Evolutionary conservation across 2,113 vertebrate species (phyloP).

Genomic region (Bothrops jararaca): DNA sequence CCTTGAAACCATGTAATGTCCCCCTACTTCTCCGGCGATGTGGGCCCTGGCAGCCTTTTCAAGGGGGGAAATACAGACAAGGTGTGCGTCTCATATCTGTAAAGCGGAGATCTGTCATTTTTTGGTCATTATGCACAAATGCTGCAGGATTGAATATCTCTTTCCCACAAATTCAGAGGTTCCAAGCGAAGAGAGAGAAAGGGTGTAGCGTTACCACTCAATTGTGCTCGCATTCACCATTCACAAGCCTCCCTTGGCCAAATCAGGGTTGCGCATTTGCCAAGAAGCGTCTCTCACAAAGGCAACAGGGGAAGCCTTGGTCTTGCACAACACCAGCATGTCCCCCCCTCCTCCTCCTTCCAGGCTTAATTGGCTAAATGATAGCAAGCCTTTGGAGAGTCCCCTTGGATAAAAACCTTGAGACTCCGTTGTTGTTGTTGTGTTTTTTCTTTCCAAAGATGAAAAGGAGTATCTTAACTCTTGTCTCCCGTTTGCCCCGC

Average conservation of each 20-base stretch:
- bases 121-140: slow-evolving; percentile 80
- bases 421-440: slow-evolving; percentile 27
- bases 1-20: slow-evolving; percentile 61
- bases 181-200: slow-evolving; percentile 68
- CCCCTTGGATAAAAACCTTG: slow-evolving; percentile 40
- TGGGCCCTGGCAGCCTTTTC: slow-evolving; percentile 58
- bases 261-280: slow-evolving; percentile 67
- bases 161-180: slow-evolving; percentile 86
- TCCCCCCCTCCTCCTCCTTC: slow-evolving; percentile 30
- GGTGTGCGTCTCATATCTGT: slow-evolving; percentile 60
- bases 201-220: slow-evolving; percentile 84
- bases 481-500: not conserved
- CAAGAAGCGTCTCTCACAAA: slow-evolving; percentile 67
- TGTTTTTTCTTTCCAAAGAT: slow-evolving; percentile 45
- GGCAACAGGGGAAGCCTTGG: slow-evolving; percentile 59
- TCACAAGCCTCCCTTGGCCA: slow-evolving; percentile 72
- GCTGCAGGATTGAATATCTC: slow-evolving; percentile 86
- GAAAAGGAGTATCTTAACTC: not conserved
- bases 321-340: slow-evolving; percentile 70
- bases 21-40: slow-evolving; percentile 59
- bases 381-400: slow-evolving; percentile 60
- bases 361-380: slow-evolving; percentile 74
- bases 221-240: slow-evolving; percentile 85
- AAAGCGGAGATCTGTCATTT: slow-evolving; percentile 84
- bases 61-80: slow-evolving; percentile 64